A percentile compares a stretch with the other conserved stretches of the same genome.
Evolutionary conservation across 2,888 invertebrate species (phyloP).

Genomic region (Epinotia ramella): DNA sequence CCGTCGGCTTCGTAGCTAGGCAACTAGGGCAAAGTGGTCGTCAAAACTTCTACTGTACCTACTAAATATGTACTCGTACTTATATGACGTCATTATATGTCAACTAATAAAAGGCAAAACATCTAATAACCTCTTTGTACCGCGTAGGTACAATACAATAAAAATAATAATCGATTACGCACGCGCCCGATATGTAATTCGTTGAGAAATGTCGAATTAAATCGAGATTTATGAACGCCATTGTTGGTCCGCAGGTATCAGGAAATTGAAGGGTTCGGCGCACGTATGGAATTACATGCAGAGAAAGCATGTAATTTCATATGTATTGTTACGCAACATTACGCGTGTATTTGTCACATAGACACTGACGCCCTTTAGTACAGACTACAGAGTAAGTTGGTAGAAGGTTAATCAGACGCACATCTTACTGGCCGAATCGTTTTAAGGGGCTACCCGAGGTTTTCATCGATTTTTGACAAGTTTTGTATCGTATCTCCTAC

Average conservation of each 20-base stretch:
- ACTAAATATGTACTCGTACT: no score
- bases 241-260: conserved; percentile 34
- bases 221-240: conserved; percentile 39
- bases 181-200: conserved; percentile 27
- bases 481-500: no score
- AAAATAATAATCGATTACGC: conserved; percentile 20
- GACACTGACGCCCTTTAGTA: conserved; percentile 13
- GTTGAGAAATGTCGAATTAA: conserved; percentile 42
- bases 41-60: no score
- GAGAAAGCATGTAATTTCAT: conserved; percentile 30
- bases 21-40: no score
- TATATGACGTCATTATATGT: not conserved
- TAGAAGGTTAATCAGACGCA: not conserved
- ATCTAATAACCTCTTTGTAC: conserved; percentile 6
- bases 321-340: conserved; percentile 28
- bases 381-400: not conserved
- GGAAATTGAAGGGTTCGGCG: conserved; percentile 43
- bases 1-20: no score
- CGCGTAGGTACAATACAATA: conserved; percentile 9
- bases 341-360: conserved; percentile 6
- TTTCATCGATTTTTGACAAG: no score
- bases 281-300: conserved; percentile 32
- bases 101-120: not conserved
- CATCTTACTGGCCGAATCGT: not conserved
- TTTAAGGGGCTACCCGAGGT: no score